Conservation (phyloP, 2,888 invertebrate species). For the Lissonota sp. region DNA sequence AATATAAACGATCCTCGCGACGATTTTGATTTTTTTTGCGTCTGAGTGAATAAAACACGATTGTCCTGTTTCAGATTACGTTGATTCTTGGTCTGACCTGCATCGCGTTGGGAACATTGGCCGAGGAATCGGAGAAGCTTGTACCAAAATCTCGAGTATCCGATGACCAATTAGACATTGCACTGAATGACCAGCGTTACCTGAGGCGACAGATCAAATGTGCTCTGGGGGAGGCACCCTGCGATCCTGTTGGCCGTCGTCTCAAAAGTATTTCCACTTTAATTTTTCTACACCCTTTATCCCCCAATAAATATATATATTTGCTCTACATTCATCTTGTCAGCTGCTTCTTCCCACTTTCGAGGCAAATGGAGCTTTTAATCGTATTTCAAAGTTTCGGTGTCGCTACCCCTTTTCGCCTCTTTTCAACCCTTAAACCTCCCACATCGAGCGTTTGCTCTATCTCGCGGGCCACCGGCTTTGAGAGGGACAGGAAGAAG, state of each 20-base stretch:
- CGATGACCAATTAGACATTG: slow-evolving; percentile 88
- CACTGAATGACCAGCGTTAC: slow-evolving; percentile 89
- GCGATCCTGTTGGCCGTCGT: slow-evolving; percentile 90
- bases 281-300: too few species aligned
- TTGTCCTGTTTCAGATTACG: slow-evolving; percentile 72
- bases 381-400: slow-evolving; percentile 58
- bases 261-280: slow-evolving; percentile 87
- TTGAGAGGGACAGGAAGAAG: slow-evolving; percentile 57
- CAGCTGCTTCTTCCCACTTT: slow-evolving; percentile 24
- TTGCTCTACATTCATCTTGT: slow-evolving; percentile 17
- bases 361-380: slow-evolving; percentile 41
- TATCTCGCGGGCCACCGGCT: slow-evolving; percentile 42
- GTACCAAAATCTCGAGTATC: slow-evolving; percentile 85
- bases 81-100: slow-evolving; percentile 62
- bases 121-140: slow-evolving; percentile 60
- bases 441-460: slow-evolving; percentile 22
- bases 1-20: too few species aligned
- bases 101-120: slow-evolving; percentile 68
- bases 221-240: slow-evolving; percentile 90
- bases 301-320: not conserved
- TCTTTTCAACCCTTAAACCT: slow-evolving; percentile 39
- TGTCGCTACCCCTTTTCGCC: slow-evolving; percentile 34
- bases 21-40: not conserved
- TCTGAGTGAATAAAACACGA: slow-evolving; percentile 48
- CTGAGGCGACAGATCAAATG: slow-evolving; percentile 90